A percentile compares a stretch with the other conserved stretches of the same genome.
Evolutionary conservation across 2,113 vertebrate genomes (phyloP).

Genomic region (Pelodiscus sinensis): DNA sequence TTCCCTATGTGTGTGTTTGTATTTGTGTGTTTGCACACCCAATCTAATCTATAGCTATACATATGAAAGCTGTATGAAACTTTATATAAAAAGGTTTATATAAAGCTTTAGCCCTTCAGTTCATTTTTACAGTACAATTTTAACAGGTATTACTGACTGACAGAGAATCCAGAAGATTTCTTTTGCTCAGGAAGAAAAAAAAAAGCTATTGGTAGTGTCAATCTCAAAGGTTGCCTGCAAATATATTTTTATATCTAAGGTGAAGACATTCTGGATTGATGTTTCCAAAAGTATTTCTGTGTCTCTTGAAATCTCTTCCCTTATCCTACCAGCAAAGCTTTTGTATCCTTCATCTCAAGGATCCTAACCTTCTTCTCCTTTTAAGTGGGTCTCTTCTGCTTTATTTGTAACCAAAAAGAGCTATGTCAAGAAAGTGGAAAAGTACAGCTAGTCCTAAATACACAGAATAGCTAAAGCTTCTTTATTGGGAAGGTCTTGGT

Average conservation of each 20-base stretch:
- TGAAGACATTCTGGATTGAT: background rate
- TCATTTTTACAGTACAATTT: background rate
- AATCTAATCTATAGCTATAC: too few relatives aligned
- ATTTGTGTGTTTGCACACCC: too few relatives aligned
- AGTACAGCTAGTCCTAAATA: background rate
- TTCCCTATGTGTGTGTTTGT: background rate
- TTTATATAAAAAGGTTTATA: background rate
- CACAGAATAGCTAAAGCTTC: background rate
- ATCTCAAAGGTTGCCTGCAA: background rate
- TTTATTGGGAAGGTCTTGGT: background rate
- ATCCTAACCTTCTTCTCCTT: background rate
- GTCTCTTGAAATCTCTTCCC: background rate
- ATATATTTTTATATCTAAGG: background rate
- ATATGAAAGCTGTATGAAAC: too few relatives aligned
- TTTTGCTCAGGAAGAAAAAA: background rate
- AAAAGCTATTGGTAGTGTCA: background rate
- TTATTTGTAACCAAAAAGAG: background rate
- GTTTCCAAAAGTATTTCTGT: background rate
- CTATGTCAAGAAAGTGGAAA: background rate
- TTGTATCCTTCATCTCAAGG: background rate
- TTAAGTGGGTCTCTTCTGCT: background rate
- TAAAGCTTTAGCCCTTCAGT: background rate
- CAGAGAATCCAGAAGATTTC: background rate
- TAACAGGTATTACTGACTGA: background rate
- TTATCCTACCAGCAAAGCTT: background rate